Conservation (phyloP, 2,797 vertebrate species). For the Lepus townsendii region DNA sequence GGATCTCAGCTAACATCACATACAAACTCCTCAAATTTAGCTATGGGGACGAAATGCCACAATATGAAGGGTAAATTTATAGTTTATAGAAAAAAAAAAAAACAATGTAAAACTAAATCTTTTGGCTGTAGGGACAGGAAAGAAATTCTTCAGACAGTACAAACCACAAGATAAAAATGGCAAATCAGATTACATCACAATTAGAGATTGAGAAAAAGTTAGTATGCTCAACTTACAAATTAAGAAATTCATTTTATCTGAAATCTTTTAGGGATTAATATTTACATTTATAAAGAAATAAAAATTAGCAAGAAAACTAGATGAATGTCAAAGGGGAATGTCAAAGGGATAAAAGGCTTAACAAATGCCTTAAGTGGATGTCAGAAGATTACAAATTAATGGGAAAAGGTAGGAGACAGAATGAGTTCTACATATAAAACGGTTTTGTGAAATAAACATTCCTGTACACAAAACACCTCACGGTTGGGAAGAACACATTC, state of each 20-base stretch:
- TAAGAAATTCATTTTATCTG: background rate
- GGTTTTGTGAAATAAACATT: conserved; percentile 8
- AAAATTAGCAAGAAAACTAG: background rate
- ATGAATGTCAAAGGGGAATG: background rate
- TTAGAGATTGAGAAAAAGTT: background rate
- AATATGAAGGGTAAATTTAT: background rate
- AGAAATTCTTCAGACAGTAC: background rate
- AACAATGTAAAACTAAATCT: background rate
- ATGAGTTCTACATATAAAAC: background rate
- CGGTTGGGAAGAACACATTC: background rate
- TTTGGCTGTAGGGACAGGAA: background rate
- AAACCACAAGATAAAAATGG: background rate
- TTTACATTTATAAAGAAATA: background rate
- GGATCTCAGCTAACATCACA: background rate
- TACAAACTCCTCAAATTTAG: background rate
- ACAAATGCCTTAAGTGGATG: background rate
- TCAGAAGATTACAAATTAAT: background rate
- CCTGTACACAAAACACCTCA: background rate
- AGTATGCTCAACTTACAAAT: background rate
- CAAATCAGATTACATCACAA: conserved; percentile 4
- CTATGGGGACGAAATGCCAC: background rate
- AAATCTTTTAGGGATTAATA: background rate
- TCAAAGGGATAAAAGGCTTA: background rate
- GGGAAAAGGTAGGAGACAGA: background rate
- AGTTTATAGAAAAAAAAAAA: background rate